phyloP scores from a whole-genome alignment of 2,797 vertebrate genomes.

The Takifugu rubripes region DNA sequence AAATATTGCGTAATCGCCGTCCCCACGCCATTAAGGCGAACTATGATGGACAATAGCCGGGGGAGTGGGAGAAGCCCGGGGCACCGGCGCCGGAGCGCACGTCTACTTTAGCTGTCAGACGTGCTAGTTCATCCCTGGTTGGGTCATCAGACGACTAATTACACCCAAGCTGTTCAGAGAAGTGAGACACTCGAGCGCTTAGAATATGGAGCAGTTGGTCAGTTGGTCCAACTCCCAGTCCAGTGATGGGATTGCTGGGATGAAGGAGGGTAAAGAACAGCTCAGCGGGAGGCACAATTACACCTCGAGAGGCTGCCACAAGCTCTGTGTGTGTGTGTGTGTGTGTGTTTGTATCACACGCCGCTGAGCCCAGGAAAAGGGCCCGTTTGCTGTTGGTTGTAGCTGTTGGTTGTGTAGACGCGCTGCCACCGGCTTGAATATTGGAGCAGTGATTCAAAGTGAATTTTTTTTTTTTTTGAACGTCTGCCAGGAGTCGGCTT shows the following conservation, averaged over 20 bases:
- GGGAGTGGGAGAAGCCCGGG: too few relatives aligned
- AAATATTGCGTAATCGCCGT: background rate
- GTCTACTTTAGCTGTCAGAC: too few relatives aligned
- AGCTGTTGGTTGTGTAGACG: conserved; percentile 17
- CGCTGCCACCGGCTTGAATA: conserved; percentile 20
- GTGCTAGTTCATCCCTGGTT: too few relatives aligned
- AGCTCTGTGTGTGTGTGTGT: conserved; percentile 44
- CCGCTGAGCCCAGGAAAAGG: conserved; percentile 13
- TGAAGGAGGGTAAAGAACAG: conserved; percentile 47
- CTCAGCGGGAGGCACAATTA: conserved; percentile 59
- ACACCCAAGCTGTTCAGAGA: too few relatives aligned
- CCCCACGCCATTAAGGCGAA: too few relatives aligned
- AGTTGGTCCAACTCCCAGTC: conserved; percentile 36
- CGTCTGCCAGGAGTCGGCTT: conserved; percentile 23
- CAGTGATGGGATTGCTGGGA: conserved; percentile 32
- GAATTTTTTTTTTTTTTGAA: conserved; percentile 26
- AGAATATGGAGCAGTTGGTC: conserved; percentile 19
- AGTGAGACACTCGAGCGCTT: too few relatives aligned
- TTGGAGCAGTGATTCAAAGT: conserved; percentile 20
- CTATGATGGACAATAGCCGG: too few relatives aligned
- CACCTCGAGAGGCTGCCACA: conserved; percentile 48
- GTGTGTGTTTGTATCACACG: conserved; percentile 22
- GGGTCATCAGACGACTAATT: too few relatives aligned
- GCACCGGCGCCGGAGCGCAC: too few relatives aligned
- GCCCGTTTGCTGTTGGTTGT: background rate